These are phyloP conservation scores for Sisor rabdophorus DNA, from an alignment of 2,113 vertebrate genomes.

Conservation along the genomic window DNA sequence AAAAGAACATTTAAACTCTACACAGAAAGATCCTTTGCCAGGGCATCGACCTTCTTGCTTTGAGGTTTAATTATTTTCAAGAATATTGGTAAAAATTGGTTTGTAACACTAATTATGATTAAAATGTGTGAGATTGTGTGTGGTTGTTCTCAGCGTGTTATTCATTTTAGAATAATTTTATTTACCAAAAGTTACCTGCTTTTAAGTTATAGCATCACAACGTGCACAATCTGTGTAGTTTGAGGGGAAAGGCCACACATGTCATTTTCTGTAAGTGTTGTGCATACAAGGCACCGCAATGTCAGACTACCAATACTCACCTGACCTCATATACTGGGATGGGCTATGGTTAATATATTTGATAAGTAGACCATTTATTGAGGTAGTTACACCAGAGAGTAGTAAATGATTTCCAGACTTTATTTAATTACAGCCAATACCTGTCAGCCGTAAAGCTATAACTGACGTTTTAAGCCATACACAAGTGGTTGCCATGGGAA, in stretches of 20 bases:
- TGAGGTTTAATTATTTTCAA: too few species aligned
- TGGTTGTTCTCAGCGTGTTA: too few species aligned
- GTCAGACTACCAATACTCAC: neutral
- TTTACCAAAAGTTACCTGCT: too few species aligned
- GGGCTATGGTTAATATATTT: constrained; percentile 17
- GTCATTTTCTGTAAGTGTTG: neutral
- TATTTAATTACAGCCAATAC: constrained; percentile 15
- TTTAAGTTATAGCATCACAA: neutral
- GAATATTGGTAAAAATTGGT: too few species aligned
- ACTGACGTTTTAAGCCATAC: constrained; percentile 29
- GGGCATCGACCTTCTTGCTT: too few species aligned
- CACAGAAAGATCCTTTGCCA: too few species aligned
- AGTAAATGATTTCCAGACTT: constrained; percentile 54
- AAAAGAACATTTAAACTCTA: too few species aligned
- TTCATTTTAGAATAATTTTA: too few species aligned
- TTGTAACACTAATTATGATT: too few species aligned
- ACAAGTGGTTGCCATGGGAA: constrained; percentile 16
- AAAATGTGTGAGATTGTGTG: too few species aligned
- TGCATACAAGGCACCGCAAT: neutral
- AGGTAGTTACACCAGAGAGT: constrained; percentile 27
- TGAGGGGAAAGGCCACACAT: neutral
- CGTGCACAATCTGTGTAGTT: neutral
- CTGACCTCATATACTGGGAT: constrained; percentile 20
- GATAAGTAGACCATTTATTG: constrained; percentile 44
- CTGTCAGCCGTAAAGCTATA: constrained; percentile 44